Base-by-base conservation (phyloP, 2,113 vertebrate genomes). In the Pipra filicauda region DNA sequence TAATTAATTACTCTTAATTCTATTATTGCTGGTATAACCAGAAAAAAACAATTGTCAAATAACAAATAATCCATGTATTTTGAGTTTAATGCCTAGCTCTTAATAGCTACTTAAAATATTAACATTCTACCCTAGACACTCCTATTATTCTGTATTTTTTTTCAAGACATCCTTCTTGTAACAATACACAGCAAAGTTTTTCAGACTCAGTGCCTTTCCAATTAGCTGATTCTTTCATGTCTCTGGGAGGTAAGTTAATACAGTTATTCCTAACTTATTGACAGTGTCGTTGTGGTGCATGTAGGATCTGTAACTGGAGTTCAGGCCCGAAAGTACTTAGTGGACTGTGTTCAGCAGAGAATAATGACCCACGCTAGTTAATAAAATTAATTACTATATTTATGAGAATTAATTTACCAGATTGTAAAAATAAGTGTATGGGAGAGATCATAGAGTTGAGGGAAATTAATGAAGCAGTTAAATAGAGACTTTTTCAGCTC, bases 71-170 rank as follows among this genome's bases (percentile, higher is more conserved):
- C 61, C 81, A 72, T 23, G 18, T 52, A 43, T 74, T 96, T 91
- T 75, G 41, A 74, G 11, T 76, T 85, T 80, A 92, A 91, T 88
- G 41, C 43, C 57, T 95, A 69, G 69, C 39, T 87, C 16, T 41
- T 95, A 92, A 81, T 75, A 95, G 35, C 76, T 89, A 67, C 89
- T 95, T 92, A 96, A 86, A 93, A 84, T 93, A 95, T 67, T 92
- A 96, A 78, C 12, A 80, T 96, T 84, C 43, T 5, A 59, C 24
- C 37, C 69, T 59, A 89, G 79, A 71, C 28, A 37, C 22, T 78
- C 26, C 35, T 74, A 75, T 78, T 89, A 74, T 92, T 89, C 73
- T 69, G 13, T 15, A 18, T n/a, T 81, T 77, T 93, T 93, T 95
- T 70, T 27, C 39, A 81, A 74, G 16, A 28, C 8, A 30, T 59